Conservation (phyloP, 2,797 vertebrate species). For the Alectoris magna region DNA sequence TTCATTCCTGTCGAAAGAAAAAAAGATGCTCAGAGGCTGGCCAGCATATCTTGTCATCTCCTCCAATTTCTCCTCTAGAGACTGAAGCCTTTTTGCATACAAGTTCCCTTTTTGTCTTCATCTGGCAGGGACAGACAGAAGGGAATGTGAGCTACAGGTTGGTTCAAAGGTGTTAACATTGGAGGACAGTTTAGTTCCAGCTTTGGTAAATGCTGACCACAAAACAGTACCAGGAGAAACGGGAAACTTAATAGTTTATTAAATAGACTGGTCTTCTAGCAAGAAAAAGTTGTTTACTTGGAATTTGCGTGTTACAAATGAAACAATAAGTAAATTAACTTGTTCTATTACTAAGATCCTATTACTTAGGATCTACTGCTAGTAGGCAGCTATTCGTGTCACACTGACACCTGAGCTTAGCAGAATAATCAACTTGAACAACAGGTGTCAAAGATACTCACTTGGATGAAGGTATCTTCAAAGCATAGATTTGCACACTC, state of each 20-base stretch:
- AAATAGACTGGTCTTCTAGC: not conserved
- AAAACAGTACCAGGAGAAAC: not conserved
- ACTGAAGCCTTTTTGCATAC: not conserved
- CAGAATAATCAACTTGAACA: not conserved
- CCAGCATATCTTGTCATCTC: not conserved
- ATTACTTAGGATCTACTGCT: not conserved
- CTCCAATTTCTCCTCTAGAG: not conserved
- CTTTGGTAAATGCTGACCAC: not conserved
- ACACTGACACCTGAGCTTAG: not conserved
- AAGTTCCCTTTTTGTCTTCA: not conserved
- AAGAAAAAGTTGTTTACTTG: not conserved
- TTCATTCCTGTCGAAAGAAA: not conserved
- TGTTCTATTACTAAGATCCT: not conserved
- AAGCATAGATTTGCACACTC: not conserved
- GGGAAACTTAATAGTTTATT: not conserved
- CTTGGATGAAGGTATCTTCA: not conserved
- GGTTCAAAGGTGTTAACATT: not conserved
- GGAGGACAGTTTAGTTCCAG: not conserved
- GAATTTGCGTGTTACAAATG: not conserved
- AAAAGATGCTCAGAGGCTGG: not conserved
- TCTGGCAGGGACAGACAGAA: not conserved
- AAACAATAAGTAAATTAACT: conserved; percentile 1
- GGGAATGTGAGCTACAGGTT: not conserved
- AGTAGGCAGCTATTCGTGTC: not conserved
- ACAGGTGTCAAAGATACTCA: not conserved